A percentile compares a stretch with the other conserved stretches of the same genome.
Evolutionary conservation across 1,140 invertebrate genomes (phyloP).

Genomic region (Lepidurus apus): DNA sequence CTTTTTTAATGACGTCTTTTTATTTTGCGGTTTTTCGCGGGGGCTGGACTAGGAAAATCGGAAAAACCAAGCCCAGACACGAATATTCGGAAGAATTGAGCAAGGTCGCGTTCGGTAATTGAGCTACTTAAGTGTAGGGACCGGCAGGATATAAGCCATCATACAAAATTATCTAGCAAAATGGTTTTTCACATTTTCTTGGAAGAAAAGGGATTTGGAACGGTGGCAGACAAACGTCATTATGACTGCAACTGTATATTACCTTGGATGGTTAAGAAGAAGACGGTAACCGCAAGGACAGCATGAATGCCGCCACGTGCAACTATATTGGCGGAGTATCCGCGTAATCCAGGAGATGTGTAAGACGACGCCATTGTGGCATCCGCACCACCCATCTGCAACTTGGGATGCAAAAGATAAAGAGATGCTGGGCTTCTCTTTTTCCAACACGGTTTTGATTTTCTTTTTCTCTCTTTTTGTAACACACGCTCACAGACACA

Average conservation of each 20-base stretch:
- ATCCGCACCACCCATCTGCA: conserved; percentile 11
- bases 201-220: neutral
- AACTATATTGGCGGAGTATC: neutral
- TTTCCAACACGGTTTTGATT: neutral
- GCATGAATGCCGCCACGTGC: conserved; percentile 7
- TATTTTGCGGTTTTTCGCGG: neutral
- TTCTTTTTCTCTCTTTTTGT: neutral
- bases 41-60: neutral
- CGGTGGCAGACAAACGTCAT: neutral
- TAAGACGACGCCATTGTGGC: conserved; percentile 14
- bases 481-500: neutral
- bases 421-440: conserved; percentile 3
- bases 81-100: neutral
- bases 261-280: neutral
- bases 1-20: neutral
- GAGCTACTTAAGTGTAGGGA: neutral
- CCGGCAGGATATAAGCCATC: neutral
- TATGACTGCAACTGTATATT: neutral
- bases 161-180: neutral
- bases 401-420: conserved; percentile 6
- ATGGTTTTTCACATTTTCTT: neutral
- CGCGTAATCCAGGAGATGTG: conserved; percentile 2
- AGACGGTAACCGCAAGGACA: neutral
- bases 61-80: neutral
- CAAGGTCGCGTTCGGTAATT: neutral